A percentile compares a stretch with the other conserved stretches of the same genome.
These are phyloP conservation scores for Phymorhynchus buccinoides DNA, from an alignment of 1,140 invertebrate genomes.

Conservation along the genomic window DNA sequence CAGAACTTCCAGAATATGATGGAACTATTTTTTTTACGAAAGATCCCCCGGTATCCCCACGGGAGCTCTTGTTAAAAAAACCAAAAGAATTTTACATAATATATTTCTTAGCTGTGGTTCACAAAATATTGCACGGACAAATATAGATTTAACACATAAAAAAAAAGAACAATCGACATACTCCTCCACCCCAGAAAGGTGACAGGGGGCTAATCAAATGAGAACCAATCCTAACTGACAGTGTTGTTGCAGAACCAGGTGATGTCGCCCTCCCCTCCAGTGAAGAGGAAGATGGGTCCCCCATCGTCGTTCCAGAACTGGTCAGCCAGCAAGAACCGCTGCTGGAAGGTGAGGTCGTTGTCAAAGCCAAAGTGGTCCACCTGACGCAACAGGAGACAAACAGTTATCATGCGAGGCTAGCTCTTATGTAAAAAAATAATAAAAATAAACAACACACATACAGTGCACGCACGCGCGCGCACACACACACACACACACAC, in stretches of 20 bases:
- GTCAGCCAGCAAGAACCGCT: conserved; percentile 88
- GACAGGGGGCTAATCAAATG: too few relatives aligned
- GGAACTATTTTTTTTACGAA: too few relatives aligned
- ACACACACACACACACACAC: neutral
- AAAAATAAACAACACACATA: neutral
- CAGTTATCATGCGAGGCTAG: neutral
- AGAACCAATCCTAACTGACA: too few relatives aligned
- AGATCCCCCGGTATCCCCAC: too few relatives aligned
- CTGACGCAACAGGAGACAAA: conserved; percentile 67
- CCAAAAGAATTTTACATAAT: too few relatives aligned
- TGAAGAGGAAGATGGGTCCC: conserved; percentile 94
- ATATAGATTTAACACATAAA: too few relatives aligned
- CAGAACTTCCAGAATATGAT: too few relatives aligned
- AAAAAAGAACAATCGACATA: too few relatives aligned
- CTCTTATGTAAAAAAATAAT: neutral
- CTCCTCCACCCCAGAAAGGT: too few relatives aligned
- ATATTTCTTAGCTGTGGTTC: too few relatives aligned
- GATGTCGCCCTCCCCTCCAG: conserved; percentile 97
- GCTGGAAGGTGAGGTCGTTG: conserved; percentile 81
- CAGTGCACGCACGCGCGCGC: neutral
- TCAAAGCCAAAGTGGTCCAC: conserved; percentile 87
- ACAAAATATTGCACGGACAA: too few relatives aligned
- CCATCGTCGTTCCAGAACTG: conserved; percentile 76
- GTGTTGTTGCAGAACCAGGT: conserved; percentile 93
- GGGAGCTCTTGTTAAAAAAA: too few relatives aligned